Evolutionary conservation across 2,797 vertebrate species (phyloP).

Genomic region (Coranthus polyacanthus): DNA sequence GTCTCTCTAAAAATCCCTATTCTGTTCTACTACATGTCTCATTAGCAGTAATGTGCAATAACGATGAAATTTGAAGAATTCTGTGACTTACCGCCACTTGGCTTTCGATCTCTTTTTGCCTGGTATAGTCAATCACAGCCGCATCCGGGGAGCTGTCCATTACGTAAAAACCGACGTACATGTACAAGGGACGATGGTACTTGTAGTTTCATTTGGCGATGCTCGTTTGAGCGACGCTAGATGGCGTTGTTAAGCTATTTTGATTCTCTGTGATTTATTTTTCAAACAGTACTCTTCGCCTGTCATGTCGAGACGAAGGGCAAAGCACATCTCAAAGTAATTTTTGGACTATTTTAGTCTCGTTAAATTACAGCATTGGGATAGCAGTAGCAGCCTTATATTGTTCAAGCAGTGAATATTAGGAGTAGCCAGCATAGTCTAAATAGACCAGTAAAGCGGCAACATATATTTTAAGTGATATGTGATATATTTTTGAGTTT

Average conservation of each 20-base stretch:
- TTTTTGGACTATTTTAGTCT: too few species aligned
- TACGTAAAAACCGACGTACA: constrained; percentile 66
- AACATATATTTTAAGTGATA: too few species aligned
- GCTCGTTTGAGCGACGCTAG: constrained; percentile 46
- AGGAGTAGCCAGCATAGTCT: too few species aligned
- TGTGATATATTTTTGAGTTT: too few species aligned
- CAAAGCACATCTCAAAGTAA: too few species aligned
- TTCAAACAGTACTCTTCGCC: background rate
- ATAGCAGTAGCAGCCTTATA: too few species aligned
- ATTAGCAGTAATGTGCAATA: background rate
- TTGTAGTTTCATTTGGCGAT: constrained; percentile 66
- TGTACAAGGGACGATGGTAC: constrained; percentile 48
- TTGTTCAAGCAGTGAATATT: too few species aligned
- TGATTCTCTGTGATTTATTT: background rate
- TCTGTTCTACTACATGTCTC: background rate
- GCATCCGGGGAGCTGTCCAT: constrained; percentile 85
- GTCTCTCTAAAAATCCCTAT: background rate
- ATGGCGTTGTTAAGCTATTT: constrained; percentile 42
- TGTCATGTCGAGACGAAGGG: background rate
- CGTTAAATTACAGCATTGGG: too few species aligned
- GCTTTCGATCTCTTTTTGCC: constrained; percentile 80
- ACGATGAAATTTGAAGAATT: constrained; percentile 44
- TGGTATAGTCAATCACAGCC: constrained; percentile 83
- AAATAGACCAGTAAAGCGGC: too few species aligned
- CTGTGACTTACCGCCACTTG: constrained; percentile 84